A percentile compares a stretch with the other conserved stretches of the same genome.
Evolutionary conservation across 2,113 vertebrate genomes (phyloP).

Genomic region (Catagonus wagneri): DNA sequence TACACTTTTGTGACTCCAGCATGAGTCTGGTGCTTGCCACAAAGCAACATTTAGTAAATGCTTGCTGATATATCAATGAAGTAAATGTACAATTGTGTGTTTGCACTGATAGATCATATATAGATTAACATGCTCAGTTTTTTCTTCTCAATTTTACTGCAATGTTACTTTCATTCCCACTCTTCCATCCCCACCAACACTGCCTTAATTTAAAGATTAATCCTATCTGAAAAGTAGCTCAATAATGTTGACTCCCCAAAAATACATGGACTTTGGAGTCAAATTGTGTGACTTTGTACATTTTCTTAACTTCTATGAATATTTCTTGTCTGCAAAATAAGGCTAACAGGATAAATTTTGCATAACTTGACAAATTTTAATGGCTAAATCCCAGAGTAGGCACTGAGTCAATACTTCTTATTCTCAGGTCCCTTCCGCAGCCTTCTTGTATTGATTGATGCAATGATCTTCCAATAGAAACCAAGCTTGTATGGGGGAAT

Average conservation of each 20-base stretch:
- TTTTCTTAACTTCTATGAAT: constrained; percentile 4
- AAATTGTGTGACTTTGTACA: neutral
- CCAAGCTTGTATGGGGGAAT: neutral
- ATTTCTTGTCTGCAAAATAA: constrained; percentile 8
- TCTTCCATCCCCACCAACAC: neutral
- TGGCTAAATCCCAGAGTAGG: neutral
- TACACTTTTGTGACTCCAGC: neutral
- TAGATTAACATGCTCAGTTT: neutral
- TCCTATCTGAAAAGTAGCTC: constrained; percentile 24
- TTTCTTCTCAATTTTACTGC: neutral
- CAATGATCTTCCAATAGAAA: neutral
- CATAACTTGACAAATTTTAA: neutral
- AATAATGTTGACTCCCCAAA: neutral
- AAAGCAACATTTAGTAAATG: neutral
- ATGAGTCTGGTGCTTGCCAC: neutral
- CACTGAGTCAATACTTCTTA: neutral
- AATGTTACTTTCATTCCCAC: neutral
- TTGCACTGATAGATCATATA: neutral
- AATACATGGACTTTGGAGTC: neutral
- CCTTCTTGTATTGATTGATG: neutral
- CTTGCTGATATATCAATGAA: neutral
- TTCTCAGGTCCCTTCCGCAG: neutral
- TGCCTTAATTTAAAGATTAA: neutral
- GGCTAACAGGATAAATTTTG: neutral
- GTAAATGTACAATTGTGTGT: neutral